A percentile compares a stretch with the other conserved stretches of the same genome.
Evolutionary conservation across 2,888 invertebrate genomes (phyloP).

Genomic region (Drosophila pegasa): DNA sequence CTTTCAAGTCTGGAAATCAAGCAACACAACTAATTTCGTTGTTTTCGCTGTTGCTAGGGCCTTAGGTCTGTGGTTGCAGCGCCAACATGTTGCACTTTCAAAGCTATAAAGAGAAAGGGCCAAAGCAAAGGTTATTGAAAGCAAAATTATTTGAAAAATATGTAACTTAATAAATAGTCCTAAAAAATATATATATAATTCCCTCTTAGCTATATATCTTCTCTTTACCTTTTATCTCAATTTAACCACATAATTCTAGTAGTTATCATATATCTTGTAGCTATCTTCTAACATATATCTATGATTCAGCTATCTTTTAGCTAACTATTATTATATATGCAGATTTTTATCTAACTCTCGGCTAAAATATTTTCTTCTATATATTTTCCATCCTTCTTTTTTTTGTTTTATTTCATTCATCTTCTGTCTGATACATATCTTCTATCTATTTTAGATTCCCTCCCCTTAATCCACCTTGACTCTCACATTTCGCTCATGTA

Average conservation of each 20-base stretch:
- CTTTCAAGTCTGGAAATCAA: constrained; percentile 12
- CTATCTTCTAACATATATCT: not conserved
- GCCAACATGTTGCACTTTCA: constrained; percentile 29
- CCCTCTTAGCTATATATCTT: no score
- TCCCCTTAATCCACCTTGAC: not conserved
- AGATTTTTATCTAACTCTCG: no score
- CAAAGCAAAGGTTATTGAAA: constrained; percentile 7
- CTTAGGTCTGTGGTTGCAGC: constrained; percentile 27
- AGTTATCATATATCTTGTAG: no score
- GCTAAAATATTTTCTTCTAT: not conserved
- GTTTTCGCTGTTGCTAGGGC: constrained; percentile 10
- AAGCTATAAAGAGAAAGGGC: constrained; percentile 32
- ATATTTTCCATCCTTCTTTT: not conserved
- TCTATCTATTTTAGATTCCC: not conserved
- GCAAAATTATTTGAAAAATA: not conserved
- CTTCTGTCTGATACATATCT: not conserved
- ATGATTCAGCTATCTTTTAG: not conserved
- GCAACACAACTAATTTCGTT: constrained; percentile 17
- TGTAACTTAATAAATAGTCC: no score
- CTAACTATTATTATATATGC: no score
- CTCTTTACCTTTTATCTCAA: no score
- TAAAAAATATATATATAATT: no score
- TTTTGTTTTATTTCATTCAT: no score
- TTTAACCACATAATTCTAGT: no score
- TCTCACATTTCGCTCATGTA: not conserved